Conservation (phyloP, 2,888 invertebrate genomes). For the Drosophila quinaria region DNA sequence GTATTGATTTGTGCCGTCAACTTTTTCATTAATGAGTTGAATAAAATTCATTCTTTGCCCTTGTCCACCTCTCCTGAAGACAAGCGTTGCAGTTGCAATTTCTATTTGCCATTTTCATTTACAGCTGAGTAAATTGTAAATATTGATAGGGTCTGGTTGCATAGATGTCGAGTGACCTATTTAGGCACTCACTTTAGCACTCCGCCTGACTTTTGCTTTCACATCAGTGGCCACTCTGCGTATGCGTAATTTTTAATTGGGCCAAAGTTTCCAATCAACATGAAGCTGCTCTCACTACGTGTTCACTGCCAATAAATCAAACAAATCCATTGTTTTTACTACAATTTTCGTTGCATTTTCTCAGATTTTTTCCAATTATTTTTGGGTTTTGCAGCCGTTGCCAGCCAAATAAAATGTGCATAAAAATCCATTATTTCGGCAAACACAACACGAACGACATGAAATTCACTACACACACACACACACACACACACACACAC, state of each 20-base stretch:
- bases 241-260: conserved; percentile 58
- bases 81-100: conserved; percentile 34
- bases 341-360: conserved; percentile 22
- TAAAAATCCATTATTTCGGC: conserved; percentile 73
- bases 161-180: conserved; percentile 13
- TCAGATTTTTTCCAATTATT: conserved; percentile 57
- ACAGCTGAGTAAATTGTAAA: conserved; percentile 25
- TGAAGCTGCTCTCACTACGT: not conserved
- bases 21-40: conserved; percentile 2
- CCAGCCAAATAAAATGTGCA: conserved; percentile 66
- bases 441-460: conserved; percentile 51
- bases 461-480: no score
- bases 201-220: conserved; percentile 1
- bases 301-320: not conserved
- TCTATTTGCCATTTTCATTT: conserved; percentile 45
- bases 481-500: conserved; percentile 22
- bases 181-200: conserved; percentile 1
- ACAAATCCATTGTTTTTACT: conserved; percentile 17
- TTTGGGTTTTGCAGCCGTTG: conserved; percentile 26
- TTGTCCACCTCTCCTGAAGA: not conserved
- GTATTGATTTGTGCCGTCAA: not conserved
- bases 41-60: not conserved
- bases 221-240: conserved; percentile 26
- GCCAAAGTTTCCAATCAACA: conserved; percentile 10
- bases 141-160: conserved; percentile 14